Base-by-base conservation (phyloP, 2,113 vertebrate species). In the Eretmochelys imbricata region DNA sequence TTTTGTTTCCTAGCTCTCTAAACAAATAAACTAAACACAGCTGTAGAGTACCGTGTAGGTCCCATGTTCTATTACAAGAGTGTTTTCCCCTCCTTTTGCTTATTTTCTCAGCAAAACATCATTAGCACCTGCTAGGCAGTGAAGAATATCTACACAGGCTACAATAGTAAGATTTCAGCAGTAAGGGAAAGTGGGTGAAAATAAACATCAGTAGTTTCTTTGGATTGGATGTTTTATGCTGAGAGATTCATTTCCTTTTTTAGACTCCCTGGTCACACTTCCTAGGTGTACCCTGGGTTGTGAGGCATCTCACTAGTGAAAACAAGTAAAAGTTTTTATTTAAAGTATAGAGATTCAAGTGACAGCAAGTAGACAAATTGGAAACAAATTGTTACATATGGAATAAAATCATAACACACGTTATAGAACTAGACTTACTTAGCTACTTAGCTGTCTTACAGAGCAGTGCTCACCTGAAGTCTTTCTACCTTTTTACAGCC, bases 101-200 rank as follows among this genome's bases (percentile, higher is more conserved):
- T 94, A 27, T 9, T 91, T 82, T 94, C 82, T 90, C 78, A 88
- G 50, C 42, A 84, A 72, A 88, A 1, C 57, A 24, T 49, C 75
- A 90, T 92, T 78, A 95, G 78, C 59, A 93, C 4, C 59, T 84
- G 19, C 54, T 89, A 5, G 46, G 87, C 93, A 94, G 59, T 84
- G 51, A 84, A 85, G 59, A 94, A 92, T 91, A 93, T 92, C 83
- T 92, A 78, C 57, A 93, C 92, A 92, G 89, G 31, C 84, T 84
- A 38, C 25, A 85, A 85, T 96, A 88, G 46, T 76, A 90, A 80
- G 22, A 22, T 91, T 89, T 91, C 78, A 90, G 46, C 46, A 80
- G 29, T 72, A 42, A 84, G 42, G 48, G 51, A 85, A 93, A 90
- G 91, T 14, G 78, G 69, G 48, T 79, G 25, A 93, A 96, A 94